phyloP scores from a whole-genome alignment of 2,797 vertebrate genomes.

The Tiaroga cobitis region DNA sequence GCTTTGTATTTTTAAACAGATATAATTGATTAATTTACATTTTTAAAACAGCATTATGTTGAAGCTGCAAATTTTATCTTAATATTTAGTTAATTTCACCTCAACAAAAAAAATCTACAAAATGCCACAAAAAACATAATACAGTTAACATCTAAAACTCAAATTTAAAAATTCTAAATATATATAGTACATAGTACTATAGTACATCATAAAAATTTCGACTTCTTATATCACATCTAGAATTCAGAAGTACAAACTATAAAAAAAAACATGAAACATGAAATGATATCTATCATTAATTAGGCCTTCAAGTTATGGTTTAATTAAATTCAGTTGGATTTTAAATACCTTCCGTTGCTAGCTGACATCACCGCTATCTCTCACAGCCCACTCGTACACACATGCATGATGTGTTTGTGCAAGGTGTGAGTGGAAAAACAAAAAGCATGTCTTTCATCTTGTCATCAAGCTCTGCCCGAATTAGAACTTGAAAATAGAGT shows the following conservation, averaged over 20 bases:
- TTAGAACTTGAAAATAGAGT: conserved; percentile 52
- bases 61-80: neutral
- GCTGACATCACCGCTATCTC: conserved; percentile 18
- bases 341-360: conserved; percentile 29
- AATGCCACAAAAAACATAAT: neutral
- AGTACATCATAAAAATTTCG: too few species aligned
- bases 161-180: neutral
- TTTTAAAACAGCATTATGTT: neutral
- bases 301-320: conserved; percentile 68
- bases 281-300: conserved; percentile 80
- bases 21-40: neutral
- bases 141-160: neutral
- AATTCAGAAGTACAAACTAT: neutral
- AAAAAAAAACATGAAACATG: too few species aligned
- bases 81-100: neutral
- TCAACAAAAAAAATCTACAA: neutral
- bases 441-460: conserved; percentile 43
- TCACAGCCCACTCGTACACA: conserved; percentile 21
- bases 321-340: conserved; percentile 70
- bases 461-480: conserved; percentile 40
- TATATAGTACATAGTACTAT: too few species aligned
- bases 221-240: neutral
- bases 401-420: neutral
- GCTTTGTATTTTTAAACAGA: neutral
- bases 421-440: conserved; percentile 34